Percentiles rank a stretch among this genome's conserved stretches.
phyloP scores from a whole-genome alignment of 2,113 vertebrate genomes.

The Zosterops lateralis region DNA sequence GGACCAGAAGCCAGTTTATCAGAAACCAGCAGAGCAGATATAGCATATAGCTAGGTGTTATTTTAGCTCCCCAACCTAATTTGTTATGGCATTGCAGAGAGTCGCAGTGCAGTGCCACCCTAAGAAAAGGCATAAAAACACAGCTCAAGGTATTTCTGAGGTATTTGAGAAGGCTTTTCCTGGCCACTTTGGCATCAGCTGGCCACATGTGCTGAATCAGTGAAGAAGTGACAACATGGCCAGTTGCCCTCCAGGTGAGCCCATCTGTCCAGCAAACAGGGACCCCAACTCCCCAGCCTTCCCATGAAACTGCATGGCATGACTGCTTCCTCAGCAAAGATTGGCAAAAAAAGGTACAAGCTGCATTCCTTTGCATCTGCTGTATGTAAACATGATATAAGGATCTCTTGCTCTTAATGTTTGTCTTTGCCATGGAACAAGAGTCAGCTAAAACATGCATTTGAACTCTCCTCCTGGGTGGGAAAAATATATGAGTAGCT shows the following conservation, averaged over 20 bases:
- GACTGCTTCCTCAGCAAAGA: not conserved
- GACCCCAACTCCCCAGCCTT: not conserved
- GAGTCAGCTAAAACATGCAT: not conserved
- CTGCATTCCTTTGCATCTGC: not conserved
- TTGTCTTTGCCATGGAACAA: not conserved
- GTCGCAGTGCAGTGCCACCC: not conserved
- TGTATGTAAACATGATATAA: not conserved
- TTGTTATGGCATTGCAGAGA: not conserved
- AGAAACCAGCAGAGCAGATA: not conserved
- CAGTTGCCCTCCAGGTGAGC: not conserved
- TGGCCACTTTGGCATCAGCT: not conserved
- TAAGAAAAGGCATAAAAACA: not conserved
- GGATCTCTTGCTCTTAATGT: not conserved
- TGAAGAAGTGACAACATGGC: not conserved
- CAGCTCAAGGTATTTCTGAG: not conserved
- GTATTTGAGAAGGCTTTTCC: not conserved
- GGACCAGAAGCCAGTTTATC: not conserved
- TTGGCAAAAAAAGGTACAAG: not conserved
- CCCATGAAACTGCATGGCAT: not conserved
- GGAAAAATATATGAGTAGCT: not conserved
- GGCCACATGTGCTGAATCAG: not conserved
- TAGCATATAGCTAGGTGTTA: not conserved
- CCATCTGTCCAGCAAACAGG: not conserved
- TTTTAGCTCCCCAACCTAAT: not conserved
- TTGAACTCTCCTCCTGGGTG: not conserved